These are phyloP conservation scores for Brachycybe producta DNA, from an alignment of 2,888 invertebrate species.

Conservation along the genomic window DNA sequence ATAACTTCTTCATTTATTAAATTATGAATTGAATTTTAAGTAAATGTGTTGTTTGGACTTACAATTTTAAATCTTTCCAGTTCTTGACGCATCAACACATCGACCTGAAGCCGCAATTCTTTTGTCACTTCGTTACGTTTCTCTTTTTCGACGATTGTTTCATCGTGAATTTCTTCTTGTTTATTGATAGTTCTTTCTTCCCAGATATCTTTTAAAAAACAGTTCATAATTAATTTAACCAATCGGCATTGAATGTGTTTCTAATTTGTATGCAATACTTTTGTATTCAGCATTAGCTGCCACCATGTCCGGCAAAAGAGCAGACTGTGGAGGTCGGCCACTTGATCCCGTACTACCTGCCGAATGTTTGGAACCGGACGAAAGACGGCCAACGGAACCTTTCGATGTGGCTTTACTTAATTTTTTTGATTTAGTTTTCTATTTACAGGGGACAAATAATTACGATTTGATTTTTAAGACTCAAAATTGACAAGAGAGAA, in stretches of 20 bases:
- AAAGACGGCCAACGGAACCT: too few relatives aligned
- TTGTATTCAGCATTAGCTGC: slow-evolving; percentile 60
- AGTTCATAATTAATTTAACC: not conserved
- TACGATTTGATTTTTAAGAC: too few relatives aligned
- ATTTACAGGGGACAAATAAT: too few relatives aligned
- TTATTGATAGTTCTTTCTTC: too few relatives aligned
- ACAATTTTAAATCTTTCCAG: slow-evolving; percentile 54
- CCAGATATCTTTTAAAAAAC: not conserved
- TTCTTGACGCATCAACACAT: slow-evolving; percentile 45
- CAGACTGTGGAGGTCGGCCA: slow-evolving; percentile 42
- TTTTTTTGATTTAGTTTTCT: too few relatives aligned
- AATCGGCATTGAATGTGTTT: not conserved
- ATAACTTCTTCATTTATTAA: too few relatives aligned
- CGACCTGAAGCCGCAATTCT: slow-evolving; percentile 67
- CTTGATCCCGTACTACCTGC: too few relatives aligned
- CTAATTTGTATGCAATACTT: slow-evolving; percentile 22
- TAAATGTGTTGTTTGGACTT: slow-evolving; percentile 2
- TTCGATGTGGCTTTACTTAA: too few relatives aligned
- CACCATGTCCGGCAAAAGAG: slow-evolving; percentile 57
- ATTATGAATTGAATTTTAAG: slow-evolving; percentile 6
- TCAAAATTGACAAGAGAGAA: too few relatives aligned
- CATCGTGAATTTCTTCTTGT: slow-evolving; percentile 42
- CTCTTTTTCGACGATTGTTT: slow-evolving; percentile 68
- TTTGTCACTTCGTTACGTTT: slow-evolving; percentile 69
- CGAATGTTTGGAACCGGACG: too few relatives aligned